phyloP scores from a whole-genome alignment of 1,140 invertebrate genomes.

The Oryctes rhinoceros region DNA sequence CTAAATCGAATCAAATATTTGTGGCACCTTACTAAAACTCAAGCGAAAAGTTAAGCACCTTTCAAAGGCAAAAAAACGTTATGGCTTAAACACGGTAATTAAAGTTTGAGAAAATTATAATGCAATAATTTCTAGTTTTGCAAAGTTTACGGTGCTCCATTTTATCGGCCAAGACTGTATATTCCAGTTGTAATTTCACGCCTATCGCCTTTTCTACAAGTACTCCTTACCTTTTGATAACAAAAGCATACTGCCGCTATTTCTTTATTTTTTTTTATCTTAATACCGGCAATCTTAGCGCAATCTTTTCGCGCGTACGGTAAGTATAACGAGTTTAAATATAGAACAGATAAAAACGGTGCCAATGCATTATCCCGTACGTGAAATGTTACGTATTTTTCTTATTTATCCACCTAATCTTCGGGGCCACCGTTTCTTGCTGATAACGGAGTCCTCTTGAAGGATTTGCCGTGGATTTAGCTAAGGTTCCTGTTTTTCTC shows the following conservation, averaged over 20 bases:
- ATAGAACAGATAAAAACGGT: conserved; percentile 30
- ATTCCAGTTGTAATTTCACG: background rate
- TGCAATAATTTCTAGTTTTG: too few species aligned
- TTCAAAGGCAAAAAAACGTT: too few species aligned
- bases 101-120: too few species aligned
- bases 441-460: background rate
- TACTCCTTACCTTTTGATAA: background rate
- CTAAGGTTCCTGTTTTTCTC: background rate
- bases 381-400: background rate
- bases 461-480: background rate
- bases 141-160: too few species aligned
- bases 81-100: too few species aligned
- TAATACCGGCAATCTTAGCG: background rate
- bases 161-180: too few species aligned
- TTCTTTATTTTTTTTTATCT: background rate
- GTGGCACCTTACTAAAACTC: too few species aligned
- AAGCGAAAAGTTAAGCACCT: too few species aligned
- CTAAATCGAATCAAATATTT: too few species aligned
- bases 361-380: background rate
- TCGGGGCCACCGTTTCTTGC: background rate
- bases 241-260: background rate
- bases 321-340: conserved; percentile 1
- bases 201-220: background rate
- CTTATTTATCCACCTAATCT: conserved; percentile 8
- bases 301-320: background rate